Conservation (phyloP, 2,113 vertebrate species). For the Chlamydotis undulata region DNA sequence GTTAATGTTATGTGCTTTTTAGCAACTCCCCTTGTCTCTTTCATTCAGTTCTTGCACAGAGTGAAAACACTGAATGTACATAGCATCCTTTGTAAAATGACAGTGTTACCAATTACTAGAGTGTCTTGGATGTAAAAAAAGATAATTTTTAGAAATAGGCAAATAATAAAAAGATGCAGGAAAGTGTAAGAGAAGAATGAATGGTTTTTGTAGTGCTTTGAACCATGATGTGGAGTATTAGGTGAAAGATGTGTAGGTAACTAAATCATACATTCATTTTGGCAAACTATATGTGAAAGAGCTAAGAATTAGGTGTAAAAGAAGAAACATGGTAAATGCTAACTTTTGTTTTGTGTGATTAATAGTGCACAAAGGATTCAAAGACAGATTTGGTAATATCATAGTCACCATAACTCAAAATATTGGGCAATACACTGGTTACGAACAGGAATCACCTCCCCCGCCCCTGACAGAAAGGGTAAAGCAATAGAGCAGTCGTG, state of each 20-base stretch:
- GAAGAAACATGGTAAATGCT: neutral
- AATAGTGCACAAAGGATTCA: neutral
- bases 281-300: neutral
- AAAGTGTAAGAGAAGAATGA: neutral
- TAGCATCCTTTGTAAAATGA: neutral
- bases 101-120: neutral
- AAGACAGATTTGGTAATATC: neutral
- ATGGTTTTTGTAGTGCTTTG: neutral
- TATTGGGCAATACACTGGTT: neutral
- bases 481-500: neutral
- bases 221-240: neutral
- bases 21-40: neutral
- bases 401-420: neutral
- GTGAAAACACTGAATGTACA: neutral
- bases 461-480: neutral
- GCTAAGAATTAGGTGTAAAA: neutral
- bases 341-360: neutral
- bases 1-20: neutral
- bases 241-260: neutral
- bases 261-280: fast-evolving
- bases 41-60: neutral
- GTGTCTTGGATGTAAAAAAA: neutral
- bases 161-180: neutral
- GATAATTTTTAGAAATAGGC: neutral
- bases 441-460: neutral